Evolutionary conservation across 1,140 invertebrate species (phyloP), one percentile per base, ranked within the genome.

Genomic region (Laupala kohalensis): DNA sequence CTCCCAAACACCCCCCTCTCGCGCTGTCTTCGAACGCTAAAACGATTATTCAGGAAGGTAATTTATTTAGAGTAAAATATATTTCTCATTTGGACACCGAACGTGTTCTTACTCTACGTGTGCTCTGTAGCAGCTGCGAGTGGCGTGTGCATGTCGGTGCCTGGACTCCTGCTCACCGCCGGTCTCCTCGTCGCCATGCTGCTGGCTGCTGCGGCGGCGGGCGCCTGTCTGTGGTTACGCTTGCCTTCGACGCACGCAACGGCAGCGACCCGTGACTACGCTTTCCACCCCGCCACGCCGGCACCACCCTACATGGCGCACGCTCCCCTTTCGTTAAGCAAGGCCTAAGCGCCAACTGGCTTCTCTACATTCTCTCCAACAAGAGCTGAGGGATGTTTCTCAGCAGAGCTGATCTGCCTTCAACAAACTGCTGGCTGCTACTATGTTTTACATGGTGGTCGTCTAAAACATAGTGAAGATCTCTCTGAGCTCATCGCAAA

Each of bases 71-170:
- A 5, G n/a, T 68, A 28, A 24, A 12, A 24, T 24, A n/a, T 29
- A 6, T 24, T 12, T 12, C 5, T 6, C 12, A 63, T 25, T 15
- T 28, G n/a, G 9, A 24, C 24, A 9, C 5, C 25, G 24, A 53
- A 28, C 62, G 9, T 71, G 25, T 79, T 15, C 73, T 70, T 30
- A 64, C 73, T 67, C 6, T 23, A 12, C 23, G 24, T 64, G 24
- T 19, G 62, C 30, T 66, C 5, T 75, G 71, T 64, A 27, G 73
- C 74, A 28, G 66, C 27, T 6, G 30, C 29, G 23, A 79, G 80
- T 25, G 78, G 78, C 23, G 76, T 84, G 27, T 84, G 83, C 72
- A 76, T 84, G 77, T 77, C 81, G 1, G 75, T 77, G n/a, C 74
- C 77, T n/a, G 78, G 76, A 69, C 84, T 84, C 74, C 74, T 83